A percentile compares a stretch with the other conserved stretches of the same genome.
Conservation (phyloP, 2,797 vertebrate species). For the Clangula hyemalis region DNA sequence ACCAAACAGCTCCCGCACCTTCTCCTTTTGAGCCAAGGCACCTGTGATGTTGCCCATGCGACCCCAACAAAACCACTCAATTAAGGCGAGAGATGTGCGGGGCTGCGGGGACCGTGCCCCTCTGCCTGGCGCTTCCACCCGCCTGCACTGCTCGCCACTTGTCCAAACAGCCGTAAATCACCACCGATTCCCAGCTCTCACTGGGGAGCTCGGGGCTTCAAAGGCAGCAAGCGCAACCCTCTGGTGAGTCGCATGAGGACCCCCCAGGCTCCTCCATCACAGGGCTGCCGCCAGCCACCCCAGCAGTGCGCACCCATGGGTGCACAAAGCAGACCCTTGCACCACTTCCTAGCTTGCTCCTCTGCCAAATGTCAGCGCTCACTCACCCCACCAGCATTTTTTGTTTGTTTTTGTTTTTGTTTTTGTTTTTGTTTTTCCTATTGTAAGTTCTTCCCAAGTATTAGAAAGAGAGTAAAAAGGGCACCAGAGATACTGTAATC, state of each 20-base stretch:
- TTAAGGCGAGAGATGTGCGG: background rate
- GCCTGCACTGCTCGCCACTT: constrained; percentile 86
- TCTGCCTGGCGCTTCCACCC: constrained; percentile 62
- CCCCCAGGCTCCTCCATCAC: background rate
- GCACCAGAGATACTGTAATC: background rate
- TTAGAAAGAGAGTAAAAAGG: background rate
- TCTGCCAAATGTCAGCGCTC: background rate
- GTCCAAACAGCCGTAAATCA: constrained; percentile 92
- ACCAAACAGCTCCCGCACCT: background rate
- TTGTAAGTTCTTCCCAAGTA: background rate
- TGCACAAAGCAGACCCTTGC: no score
- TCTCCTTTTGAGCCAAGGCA: background rate
- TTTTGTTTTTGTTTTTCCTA: background rate
- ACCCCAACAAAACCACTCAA: background rate
- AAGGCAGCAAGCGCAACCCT: constrained; percentile 75
- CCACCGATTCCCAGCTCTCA: constrained; percentile 80
- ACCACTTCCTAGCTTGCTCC: background rate
- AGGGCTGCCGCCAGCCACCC: background rate
- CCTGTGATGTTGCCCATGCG: background rate
- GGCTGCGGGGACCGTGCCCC: no score
- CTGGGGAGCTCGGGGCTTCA: constrained; percentile 77
- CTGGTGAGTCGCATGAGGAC: constrained; percentile 66
- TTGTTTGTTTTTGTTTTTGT: no score
- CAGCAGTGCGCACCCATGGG: no score
- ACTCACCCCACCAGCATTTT: no score